A percentile compares a stretch with the other conserved stretches of the same genome.
Evolutionary conservation across 2,888 invertebrate species (phyloP).

Genomic region (Aricia artaxerxes): DNA sequence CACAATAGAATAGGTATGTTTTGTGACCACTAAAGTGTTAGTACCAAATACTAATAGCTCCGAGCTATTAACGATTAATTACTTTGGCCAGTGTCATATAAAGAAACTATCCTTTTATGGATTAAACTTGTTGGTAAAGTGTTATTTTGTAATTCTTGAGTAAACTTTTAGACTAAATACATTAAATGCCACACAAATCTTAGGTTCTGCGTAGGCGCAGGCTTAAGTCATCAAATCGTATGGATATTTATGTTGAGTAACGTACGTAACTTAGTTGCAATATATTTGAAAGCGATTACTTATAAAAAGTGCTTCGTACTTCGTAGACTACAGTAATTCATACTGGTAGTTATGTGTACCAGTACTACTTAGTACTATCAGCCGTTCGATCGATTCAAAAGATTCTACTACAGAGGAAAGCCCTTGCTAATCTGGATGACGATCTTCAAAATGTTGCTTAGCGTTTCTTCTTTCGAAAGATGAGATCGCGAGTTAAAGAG

Average conservation of each 20-base stretch:
- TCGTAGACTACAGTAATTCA: too few relatives aligned
- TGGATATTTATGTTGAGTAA: not conserved
- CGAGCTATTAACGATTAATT: not conserved
- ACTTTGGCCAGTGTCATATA: not conserved
- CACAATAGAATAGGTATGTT: not conserved
- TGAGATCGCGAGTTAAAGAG: too few relatives aligned
- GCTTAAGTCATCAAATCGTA: slow-evolving; percentile 25
- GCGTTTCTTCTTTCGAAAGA: too few relatives aligned
- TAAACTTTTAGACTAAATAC: slow-evolving; percentile 21
- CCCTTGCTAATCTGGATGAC: too few relatives aligned
- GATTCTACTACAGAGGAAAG: too few relatives aligned
- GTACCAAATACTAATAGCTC: not conserved
- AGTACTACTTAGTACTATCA: too few relatives aligned
- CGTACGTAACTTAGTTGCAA: not conserved
- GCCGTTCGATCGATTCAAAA: too few relatives aligned
- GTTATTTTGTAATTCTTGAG: slow-evolving; percentile 8
- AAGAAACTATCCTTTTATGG: not conserved
- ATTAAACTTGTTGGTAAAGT: not conserved
- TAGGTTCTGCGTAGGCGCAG: slow-evolving; percentile 27
- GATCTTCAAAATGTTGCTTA: too few relatives aligned
- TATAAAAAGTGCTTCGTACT: too few relatives aligned
- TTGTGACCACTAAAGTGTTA: not conserved
- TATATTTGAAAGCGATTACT: not conserved
- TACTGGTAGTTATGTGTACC: too few relatives aligned
- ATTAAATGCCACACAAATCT: slow-evolving; percentile 24